phyloP scores from a whole-genome alignment of 2,113 vertebrate genomes.

The Mystacornis crossleyi region DNA sequence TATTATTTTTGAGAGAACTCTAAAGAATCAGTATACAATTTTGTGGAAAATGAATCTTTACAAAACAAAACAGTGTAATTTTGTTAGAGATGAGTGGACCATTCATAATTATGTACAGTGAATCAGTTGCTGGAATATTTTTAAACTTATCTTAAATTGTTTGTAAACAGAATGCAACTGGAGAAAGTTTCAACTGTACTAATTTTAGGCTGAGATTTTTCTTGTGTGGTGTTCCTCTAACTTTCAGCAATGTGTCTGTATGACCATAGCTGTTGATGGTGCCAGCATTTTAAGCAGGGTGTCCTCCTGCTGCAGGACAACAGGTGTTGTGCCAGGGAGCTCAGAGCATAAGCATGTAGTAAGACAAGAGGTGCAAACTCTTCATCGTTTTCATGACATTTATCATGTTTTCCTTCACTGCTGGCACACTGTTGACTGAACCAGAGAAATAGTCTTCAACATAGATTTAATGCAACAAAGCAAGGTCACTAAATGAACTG shows the following conservation, averaged over 20 bases:
- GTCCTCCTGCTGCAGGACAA: neutral
- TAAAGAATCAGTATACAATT: neutral
- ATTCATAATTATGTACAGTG: neutral
- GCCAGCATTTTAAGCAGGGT: neutral
- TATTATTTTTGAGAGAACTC: neutral
- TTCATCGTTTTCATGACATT: rapidly evolving
- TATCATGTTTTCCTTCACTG: neutral
- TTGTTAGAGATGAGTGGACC: neutral
- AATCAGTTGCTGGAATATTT: neutral
- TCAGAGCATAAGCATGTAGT: rapidly evolving
- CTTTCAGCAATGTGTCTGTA: neutral
- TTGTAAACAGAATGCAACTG: neutral
- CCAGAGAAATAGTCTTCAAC: neutral
- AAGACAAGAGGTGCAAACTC: neutral
- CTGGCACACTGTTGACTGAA: neutral
- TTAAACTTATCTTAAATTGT: neutral
- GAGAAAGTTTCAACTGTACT: neutral
- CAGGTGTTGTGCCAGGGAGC: neutral
- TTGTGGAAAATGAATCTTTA: neutral
- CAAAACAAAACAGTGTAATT: neutral
- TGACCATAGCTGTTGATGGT: neutral
- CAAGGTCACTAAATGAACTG: neutral
- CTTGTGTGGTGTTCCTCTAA: neutral
- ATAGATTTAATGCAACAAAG: neutral
- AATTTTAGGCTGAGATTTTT: neutral